phyloP scores from a whole-genome alignment of 2,888 invertebrate genomes.

The Acleris emargana region DNA sequence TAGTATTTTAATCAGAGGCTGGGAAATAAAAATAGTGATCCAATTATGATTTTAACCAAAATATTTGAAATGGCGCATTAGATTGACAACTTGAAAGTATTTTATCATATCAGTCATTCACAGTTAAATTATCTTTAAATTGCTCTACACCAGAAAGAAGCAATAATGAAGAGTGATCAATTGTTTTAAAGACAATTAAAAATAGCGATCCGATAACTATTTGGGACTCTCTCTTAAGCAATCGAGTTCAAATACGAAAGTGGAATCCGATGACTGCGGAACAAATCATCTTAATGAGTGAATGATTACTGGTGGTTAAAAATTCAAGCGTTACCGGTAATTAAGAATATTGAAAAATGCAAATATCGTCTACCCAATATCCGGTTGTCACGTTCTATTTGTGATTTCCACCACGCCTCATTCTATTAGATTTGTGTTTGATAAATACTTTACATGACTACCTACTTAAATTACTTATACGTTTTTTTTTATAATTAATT shows the following conservation, averaged over 20 bases:
- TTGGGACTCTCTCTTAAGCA: conserved; percentile 24
- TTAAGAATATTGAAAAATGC: conserved; percentile 31
- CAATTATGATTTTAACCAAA: too few relatives aligned
- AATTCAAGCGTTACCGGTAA: conserved; percentile 9
- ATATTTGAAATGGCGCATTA: too few relatives aligned
- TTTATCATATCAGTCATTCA: background rate
- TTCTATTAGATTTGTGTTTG: conserved; percentile 2
- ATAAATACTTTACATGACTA: background rate
- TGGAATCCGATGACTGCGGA: conserved; percentile 27
- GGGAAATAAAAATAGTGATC: too few relatives aligned
- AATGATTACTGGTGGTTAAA: conserved; percentile 26
- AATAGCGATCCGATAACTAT: conserved; percentile 21
- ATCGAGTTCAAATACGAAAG: conserved; percentile 26
- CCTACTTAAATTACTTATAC: too few relatives aligned
- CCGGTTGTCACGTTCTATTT: conserved; percentile 20
- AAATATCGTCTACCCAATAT: conserved; percentile 15
- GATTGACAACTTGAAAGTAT: background rate
- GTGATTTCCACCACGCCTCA: conserved; percentile 2
- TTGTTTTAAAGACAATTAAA: conserved; percentile 16
- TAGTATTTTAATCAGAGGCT: background rate
- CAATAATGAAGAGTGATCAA: background rate
- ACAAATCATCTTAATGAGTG: conserved; percentile 28
- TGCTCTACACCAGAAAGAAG: background rate
- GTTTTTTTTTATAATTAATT: too few relatives aligned
- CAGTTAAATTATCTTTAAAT: background rate